Base-by-base conservation (phyloP, 2,888 invertebrate species). In the Leucozona laternaria region DNA sequence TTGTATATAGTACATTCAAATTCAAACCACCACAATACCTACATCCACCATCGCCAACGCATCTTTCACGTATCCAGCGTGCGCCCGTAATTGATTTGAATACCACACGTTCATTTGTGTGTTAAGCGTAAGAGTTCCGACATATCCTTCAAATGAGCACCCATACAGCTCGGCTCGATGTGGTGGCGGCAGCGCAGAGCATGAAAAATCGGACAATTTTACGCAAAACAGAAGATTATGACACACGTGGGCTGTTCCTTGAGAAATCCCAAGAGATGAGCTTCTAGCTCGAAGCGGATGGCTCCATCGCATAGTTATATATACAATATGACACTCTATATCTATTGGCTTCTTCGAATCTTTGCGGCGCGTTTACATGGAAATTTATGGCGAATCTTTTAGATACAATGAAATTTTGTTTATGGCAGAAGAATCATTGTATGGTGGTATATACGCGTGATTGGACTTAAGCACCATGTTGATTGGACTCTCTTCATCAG, bases 381-480 rank as follows among this genome's bases (percentile, higher is more conserved):
- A 76, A 80, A 84, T 84, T 84, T 80, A 84, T 84, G 58, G 84
- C 71, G 45, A 80, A 85, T 86, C 73, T 73, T 70, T 78, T 13
- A 45, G 40, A 66, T 73, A 58, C 72, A 84, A 72, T 79, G 71
- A 71, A 84, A 58, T 75, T 58, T 57, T 77, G 55, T 81, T 81
- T 81, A 81, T 73, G 73, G 62, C 57, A 28, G 70, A 81, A 86
- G 73, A 86, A 86, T 86, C 77, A 57, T 57, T 57, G 57, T 34
- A 17, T 8, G 28, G 53, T 53, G n/a, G n/a, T n/a, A n/a, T n/a
- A 48, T 25, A 55, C 13, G 72, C 70, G 78, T 86, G 85, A 86
- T 86, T 86, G 85, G 85, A 58, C 78, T 70, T 78, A 86, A 86
- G 78, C 77, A 78, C 85, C 77, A 70, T 78, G 81, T 86, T 86